Percentiles rank a stretch among this genome's conserved stretches.
These are phyloP conservation scores for Parus major DNA, from an alignment of 2,113 vertebrate genomes.

Conservation along the genomic window DNA sequence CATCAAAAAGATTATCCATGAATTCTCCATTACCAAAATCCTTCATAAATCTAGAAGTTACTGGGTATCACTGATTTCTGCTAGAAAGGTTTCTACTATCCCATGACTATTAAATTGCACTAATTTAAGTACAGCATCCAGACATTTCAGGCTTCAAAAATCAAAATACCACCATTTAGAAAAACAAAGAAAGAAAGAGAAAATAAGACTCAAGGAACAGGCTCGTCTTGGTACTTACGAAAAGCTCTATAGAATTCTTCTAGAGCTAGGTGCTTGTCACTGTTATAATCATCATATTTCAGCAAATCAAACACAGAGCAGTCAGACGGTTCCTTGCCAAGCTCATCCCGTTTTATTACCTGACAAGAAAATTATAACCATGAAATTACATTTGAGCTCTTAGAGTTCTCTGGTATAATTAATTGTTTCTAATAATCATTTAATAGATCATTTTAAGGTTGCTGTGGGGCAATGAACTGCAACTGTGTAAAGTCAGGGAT, in stretches of 20 bases:
- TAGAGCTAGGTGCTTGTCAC: conserved; percentile 85
- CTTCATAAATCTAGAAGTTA: background rate
- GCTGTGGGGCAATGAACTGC: conserved; percentile 30
- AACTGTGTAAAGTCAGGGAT: conserved; percentile 22
- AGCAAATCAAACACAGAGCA: conserved; percentile 93
- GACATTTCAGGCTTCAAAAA: background rate
- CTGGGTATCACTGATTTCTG: background rate
- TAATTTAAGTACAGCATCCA: background rate
- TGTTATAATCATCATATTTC: conserved; percentile 88
- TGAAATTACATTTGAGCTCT: conserved; percentile 59
- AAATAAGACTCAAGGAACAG: background rate
- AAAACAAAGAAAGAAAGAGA: background rate
- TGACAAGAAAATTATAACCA: conserved; percentile 77
- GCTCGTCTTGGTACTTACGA: conserved; percentile 78
- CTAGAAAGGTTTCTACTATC: background rate
- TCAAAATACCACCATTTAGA: background rate
- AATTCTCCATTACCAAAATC: background rate
- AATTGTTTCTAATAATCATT: conserved; percentile 64
- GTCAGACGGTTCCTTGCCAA: conserved; percentile 81
- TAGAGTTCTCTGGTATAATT: conserved; percentile 52
- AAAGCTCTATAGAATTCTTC: conserved; percentile 94
- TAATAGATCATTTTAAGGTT: conserved; percentile 60
- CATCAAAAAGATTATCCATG: background rate
- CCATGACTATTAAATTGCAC: background rate
- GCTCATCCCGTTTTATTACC: conserved; percentile 92